Evolutionary conservation across 2,888 invertebrate genomes (phyloP).

Genomic region (Psylliodes chrysocephalus): DNA sequence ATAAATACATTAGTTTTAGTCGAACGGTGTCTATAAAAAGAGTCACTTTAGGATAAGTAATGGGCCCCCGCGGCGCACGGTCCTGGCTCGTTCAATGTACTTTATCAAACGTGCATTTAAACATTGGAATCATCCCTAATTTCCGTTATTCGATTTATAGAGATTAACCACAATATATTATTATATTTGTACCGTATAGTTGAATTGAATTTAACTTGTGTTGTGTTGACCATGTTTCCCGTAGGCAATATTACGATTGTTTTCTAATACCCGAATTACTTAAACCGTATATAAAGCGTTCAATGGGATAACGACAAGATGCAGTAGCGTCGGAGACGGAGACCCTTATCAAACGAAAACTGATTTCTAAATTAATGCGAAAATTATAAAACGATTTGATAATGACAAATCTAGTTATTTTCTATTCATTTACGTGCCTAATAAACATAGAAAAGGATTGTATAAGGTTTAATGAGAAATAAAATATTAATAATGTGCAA

Average conservation of each 20-base stretch:
- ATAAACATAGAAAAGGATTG: too few species aligned
- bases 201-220: conserved; percentile 43
- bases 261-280: background rate
- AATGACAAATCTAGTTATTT: too few species aligned
- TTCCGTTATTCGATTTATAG: conserved; percentile 64
- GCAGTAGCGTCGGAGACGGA: too few species aligned
- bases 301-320: too few species aligned
- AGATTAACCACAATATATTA: conserved; percentile 63
- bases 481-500: too few species aligned
- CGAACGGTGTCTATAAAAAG: conserved; percentile 60
- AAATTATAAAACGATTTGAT: too few species aligned
- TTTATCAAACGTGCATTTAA: conserved; percentile 50
- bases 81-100: conserved; percentile 47
- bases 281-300: background rate
- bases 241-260: conserved; percentile 29
- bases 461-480: too few species aligned
- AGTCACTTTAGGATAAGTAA: conserved; percentile 65
- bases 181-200: conserved; percentile 61
- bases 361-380: too few species aligned
- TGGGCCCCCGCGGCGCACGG: conserved; percentile 59
- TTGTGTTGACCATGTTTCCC: conserved; percentile 43
- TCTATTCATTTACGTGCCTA: too few species aligned
- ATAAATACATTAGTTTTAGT: conserved; percentile 62
- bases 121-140: conserved; percentile 62
- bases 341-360: too few species aligned